These are phyloP conservation scores for Drosophila kurseongensis DNA, from an alignment of 1,140 invertebrate species.

Conservation along the genomic window DNA sequence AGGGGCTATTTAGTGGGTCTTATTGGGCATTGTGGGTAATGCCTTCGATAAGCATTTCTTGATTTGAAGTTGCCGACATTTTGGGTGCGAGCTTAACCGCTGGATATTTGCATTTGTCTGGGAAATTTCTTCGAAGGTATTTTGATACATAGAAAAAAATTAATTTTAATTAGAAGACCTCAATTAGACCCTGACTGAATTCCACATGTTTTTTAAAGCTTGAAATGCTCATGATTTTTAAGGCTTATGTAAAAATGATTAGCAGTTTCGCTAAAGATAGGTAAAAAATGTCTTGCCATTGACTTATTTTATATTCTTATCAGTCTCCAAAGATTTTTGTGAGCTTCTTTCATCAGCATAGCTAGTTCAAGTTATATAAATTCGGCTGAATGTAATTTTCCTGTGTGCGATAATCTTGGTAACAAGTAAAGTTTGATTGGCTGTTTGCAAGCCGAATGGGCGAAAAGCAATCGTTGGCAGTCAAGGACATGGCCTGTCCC, in stretches of 20 bases:
- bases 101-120: conserved; percentile 12
- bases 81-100: conserved; percentile 11
- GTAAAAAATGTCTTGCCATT: too few relatives aligned
- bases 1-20: conserved; percentile 42
- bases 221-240: too few relatives aligned
- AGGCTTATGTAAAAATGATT: too few relatives aligned
- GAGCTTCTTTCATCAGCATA: not conserved
- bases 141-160: too few relatives aligned
- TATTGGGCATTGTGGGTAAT: conserved; percentile 38
- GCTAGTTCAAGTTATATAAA: not conserved
- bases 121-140: not conserved
- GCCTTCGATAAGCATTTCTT: conserved; percentile 28
- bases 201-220: too few relatives aligned
- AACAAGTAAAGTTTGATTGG: conserved; percentile 22
- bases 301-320: too few relatives aligned
- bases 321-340: too few relatives aligned
- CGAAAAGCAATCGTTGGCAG: conserved; percentile 21
- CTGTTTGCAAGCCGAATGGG: conserved; percentile 9
- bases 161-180: too few relatives aligned
- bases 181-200: too few relatives aligned
- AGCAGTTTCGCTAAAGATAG: too few relatives aligned
- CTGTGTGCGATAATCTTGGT: not conserved
- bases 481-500: conserved; percentile 24
- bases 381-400: not conserved
- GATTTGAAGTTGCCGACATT: conserved; percentile 46